Evolutionary conservation across 2,113 vertebrate species (phyloP), one percentile per base, ranked within the genome.

Genomic region (Dolichallabes microphthalmus): DNA sequence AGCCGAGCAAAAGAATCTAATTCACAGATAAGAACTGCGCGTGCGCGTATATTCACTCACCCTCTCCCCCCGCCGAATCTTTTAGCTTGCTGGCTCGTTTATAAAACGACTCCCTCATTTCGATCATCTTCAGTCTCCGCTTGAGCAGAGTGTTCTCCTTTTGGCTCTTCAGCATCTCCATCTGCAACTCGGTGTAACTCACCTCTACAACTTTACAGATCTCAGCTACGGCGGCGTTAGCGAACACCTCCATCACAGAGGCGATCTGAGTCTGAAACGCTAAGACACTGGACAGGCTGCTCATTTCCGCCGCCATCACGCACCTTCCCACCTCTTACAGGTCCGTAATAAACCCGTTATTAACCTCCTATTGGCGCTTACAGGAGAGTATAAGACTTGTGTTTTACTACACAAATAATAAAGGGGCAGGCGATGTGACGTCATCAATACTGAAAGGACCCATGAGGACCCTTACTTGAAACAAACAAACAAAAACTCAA

Each of bases 231-330:
- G 94, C 94, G 1, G 93, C 93, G 53, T 95, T 95, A 3, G 93
- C 94, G 25, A 95, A 87, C 12, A 94, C 94, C 92, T 95, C 94
- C 94, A 95, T 95, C 85, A 95, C 93, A 89, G 94, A 95, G 77
- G 94, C 94, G 78, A 95, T 86, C 92, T 95, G 94, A 17, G 93
- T 93, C 88, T 95, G 94, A 53, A 95, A 94, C 17, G 63, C 80
- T 14, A 82, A 69, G 0, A 82, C 39, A 15, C 64, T 7, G 15
- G 80, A 12, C 63, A 82, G 52, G 27, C 61, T 52, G 39, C 80
- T 82, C 17, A 22, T 45, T 17, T 82, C 64, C 50, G 15, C 63
- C 1, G 80, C 80, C 80, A 82, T 68, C 63, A 27, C 61, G 13
- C 27, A 4, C 32, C 35, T 17, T 30, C 27, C 32, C 13, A 15